A percentile compares a stretch with the other conserved stretches of the same genome.
Conservation (phyloP, 2,113 vertebrate genomes). For the Nannospalax galili region DNA sequence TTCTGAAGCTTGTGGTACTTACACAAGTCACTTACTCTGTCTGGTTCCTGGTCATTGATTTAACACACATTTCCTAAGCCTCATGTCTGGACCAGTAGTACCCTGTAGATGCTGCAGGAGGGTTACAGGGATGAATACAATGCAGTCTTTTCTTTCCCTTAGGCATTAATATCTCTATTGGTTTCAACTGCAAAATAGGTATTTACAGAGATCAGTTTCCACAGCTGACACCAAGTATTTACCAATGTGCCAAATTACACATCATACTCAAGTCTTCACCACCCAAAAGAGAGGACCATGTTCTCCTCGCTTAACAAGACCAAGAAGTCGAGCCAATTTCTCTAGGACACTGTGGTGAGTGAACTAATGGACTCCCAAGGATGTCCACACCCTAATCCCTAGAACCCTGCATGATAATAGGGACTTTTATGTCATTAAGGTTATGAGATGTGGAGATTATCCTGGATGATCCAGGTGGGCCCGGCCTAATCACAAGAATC, state of each 20-base stretch:
- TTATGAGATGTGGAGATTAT: constrained; percentile 50
- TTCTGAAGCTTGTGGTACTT: neutral
- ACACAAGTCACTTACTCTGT: neutral
- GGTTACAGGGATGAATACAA: neutral
- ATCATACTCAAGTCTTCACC: neutral
- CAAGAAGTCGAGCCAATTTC: neutral
- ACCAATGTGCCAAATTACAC: neutral
- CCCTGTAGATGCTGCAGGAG: neutral
- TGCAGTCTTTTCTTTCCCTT: neutral
- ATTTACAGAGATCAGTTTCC: neutral
- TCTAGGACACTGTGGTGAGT: neutral
- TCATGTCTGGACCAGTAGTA: neutral
- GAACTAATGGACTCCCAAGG: neutral
- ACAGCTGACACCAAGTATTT: neutral
- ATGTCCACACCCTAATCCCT: neutral
- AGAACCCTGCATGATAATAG: neutral
- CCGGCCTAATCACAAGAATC: constrained; percentile 42
- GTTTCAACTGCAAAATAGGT: neutral
- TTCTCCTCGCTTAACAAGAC: neutral
- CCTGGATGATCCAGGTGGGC: constrained; percentile 38
- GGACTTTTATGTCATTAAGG: constrained; percentile 51
- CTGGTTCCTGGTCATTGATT: neutral
- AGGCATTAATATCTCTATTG: neutral
- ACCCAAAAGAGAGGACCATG: neutral
- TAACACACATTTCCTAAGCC: neutral